Conservation (phyloP, 2,888 invertebrate genomes). For the Eupithecia exiguata region DNA sequence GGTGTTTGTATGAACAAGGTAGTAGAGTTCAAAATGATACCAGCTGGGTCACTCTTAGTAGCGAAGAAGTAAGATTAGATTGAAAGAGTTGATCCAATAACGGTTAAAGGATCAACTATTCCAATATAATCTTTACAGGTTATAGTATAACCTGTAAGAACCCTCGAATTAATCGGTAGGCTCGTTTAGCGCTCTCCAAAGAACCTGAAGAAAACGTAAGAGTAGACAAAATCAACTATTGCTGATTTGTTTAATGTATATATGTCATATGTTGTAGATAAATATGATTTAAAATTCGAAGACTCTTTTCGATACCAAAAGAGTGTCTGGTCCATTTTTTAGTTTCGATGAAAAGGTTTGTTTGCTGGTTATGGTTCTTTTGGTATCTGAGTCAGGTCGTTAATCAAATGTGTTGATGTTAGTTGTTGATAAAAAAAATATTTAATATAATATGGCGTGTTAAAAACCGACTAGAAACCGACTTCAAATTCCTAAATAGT, state of each 20-base stretch:
- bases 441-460: no score
- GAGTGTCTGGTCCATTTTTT: neutral
- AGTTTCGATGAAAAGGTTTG: no score
- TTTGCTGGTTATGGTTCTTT: no score
- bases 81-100: neutral
- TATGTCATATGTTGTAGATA: neutral
- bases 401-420: no score
- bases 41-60: neutral
- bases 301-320: neutral
- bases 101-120: no score
- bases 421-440: no score
- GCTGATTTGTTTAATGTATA: neutral
- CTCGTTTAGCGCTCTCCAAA: neutral
- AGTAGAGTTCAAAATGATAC: neutral
- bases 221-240: neutral
- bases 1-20: constrained; percentile 15
- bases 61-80: neutral
- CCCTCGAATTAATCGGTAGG: neutral
- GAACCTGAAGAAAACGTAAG: neutral
- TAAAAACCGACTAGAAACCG: no score
- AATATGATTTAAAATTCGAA: neutral
- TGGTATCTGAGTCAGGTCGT: no score
- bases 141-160: no score
- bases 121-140: no score
- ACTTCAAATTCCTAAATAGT: no score